phyloP scores from a whole-genome alignment of 1,140 invertebrate species.

The Ctenoplectra terminalis region DNA sequence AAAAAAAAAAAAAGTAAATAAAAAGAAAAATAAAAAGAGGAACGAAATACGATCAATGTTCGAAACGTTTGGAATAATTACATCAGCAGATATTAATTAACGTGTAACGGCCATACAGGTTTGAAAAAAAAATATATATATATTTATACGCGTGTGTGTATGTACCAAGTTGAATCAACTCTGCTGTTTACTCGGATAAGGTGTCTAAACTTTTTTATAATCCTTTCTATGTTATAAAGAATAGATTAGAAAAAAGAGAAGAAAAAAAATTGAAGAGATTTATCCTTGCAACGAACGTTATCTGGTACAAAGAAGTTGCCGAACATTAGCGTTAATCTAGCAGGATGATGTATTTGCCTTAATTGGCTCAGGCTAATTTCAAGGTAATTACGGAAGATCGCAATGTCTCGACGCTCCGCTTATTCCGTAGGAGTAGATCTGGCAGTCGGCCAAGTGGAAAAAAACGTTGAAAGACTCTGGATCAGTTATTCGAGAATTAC shows the following conservation, averaged over 20 bases:
- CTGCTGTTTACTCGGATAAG: not conserved
- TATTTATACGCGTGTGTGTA: no score
- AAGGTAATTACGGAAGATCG: conserved; percentile 22
- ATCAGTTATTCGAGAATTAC: conserved; percentile 1
- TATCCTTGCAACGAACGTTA: not conserved
- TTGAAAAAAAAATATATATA: no score
- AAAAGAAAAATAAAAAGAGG: not conserved
- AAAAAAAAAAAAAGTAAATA: not conserved
- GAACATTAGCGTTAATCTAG: conserved; percentile 26
- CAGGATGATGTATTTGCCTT: conserved; percentile 33
- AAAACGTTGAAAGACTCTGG: conserved; percentile 6
- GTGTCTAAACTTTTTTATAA: not conserved
- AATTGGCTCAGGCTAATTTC: conserved; percentile 38
- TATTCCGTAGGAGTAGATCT: not conserved
- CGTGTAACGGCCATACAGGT: not conserved
- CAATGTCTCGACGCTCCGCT: not conserved
- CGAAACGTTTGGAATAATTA: conserved; percentile 12
- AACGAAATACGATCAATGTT: not conserved
- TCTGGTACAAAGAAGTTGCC: not conserved
- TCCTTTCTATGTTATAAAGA: no score
- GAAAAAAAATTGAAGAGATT: not conserved
- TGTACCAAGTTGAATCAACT: no score
- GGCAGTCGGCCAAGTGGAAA: conserved; percentile 13
- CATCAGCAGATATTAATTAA: conserved; percentile 36
- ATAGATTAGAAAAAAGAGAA: no score